phyloP scores from a whole-genome alignment of 2,797 vertebrate genomes.

The Mormyrops boulengeri region DNA sequence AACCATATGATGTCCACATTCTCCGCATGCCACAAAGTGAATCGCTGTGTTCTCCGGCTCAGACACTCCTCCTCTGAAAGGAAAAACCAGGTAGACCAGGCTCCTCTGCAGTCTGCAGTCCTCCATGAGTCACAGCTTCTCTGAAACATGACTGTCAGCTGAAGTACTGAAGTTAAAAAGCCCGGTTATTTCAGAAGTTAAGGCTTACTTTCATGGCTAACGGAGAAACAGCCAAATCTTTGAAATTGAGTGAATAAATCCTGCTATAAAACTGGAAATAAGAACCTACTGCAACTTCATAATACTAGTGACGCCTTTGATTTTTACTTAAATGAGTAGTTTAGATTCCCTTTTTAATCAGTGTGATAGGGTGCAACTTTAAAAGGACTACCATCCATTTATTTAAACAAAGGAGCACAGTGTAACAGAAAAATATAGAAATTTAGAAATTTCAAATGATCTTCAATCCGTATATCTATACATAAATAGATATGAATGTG shows the following conservation, averaged over 20 bases:
- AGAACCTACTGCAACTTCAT: background rate
- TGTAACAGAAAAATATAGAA: background rate
- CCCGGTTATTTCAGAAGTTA: background rate
- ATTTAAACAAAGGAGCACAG: background rate
- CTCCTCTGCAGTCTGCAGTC: background rate
- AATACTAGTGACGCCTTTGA: background rate
- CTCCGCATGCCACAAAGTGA: background rate
- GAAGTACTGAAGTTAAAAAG: background rate
- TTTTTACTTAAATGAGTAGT: background rate
- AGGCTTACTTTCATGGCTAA: background rate
- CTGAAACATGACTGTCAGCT: background rate
- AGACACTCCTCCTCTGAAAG: background rate
- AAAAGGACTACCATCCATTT: background rate
- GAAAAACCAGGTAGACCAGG: background rate
- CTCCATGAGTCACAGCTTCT: background rate
- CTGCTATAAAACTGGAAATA: background rate
- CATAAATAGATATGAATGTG: conserved; percentile 2
- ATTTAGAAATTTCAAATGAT: background rate
- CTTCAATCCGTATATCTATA: background rate
- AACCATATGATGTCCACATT: background rate
- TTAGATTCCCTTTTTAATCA: background rate
- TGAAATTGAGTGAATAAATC: background rate
- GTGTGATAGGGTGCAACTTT: background rate
- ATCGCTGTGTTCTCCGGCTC: background rate
- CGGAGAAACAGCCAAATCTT: background rate